Evolutionary conservation across 2,888 invertebrate species (phyloP).

Genomic region (Campaea margaritaria): DNA sequence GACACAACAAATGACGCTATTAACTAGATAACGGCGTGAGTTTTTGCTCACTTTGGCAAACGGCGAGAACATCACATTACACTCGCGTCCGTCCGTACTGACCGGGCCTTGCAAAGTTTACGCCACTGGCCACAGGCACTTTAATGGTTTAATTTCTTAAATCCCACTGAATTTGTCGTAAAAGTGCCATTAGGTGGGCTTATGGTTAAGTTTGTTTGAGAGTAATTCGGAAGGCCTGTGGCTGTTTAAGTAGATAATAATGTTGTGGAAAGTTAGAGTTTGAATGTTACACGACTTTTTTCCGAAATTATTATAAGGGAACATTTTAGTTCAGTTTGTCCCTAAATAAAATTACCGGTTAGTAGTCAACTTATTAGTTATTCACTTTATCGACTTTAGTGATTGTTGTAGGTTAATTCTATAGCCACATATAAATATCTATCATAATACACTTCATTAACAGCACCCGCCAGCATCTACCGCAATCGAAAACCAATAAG

Average conservation of each 20-base stretch:
- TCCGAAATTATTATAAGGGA: background rate
- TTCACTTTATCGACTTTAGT: too few relatives aligned
- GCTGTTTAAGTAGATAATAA: background rate
- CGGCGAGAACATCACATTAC: constrained; percentile 14
- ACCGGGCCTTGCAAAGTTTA: constrained; percentile 36
- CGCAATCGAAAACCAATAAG: constrained; percentile 29
- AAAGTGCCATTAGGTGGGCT: constrained; percentile 48
- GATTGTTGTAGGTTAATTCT: too few relatives aligned
- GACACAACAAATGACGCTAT: constrained; percentile 44
- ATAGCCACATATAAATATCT: too few relatives aligned
- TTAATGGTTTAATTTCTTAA: constrained; percentile 53
- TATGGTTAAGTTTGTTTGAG: constrained; percentile 41
- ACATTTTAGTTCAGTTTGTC: too few relatives aligned
- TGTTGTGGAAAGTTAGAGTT: background rate
- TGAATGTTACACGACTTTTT: background rate
- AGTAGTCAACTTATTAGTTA: too few relatives aligned
- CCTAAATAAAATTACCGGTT: too few relatives aligned
- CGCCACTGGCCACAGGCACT: constrained; percentile 36
- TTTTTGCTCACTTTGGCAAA: constrained; percentile 49
- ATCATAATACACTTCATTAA: background rate
- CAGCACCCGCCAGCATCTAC: background rate
- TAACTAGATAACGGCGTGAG: constrained; percentile 44
- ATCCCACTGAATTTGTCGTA: constrained; percentile 45
- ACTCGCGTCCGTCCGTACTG: constrained; percentile 14
- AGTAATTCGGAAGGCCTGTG: constrained; percentile 2